Percentiles rank a stretch among this genome's conserved stretches.
These are phyloP conservation scores for Anolis carolinensis DNA, from an alignment of 2,113 vertebrate genomes.

Conservation along the genomic window DNA sequence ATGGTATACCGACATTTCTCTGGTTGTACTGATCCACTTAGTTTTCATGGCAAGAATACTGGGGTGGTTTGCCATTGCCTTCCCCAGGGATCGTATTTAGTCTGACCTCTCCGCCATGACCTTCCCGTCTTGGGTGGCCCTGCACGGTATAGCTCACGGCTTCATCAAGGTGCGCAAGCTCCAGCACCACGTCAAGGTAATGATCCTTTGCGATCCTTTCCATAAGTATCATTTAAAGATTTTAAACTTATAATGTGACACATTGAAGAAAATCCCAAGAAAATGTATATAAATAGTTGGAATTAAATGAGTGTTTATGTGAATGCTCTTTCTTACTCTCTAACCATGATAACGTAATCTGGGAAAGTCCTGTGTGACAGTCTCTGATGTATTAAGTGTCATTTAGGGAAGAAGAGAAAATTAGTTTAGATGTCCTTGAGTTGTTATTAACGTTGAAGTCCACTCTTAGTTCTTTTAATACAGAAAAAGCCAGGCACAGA, in stretches of 20 bases:
- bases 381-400: constrained; percentile 24
- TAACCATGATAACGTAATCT: constrained; percentile 2
- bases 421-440: constrained; percentile 24
- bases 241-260: constrained; percentile 9
- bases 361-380: constrained; percentile 3
- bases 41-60: too few species aligned
- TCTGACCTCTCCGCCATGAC: too few species aligned
- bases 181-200: too few species aligned
- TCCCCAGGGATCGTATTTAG: too few species aligned
- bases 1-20: too few species aligned
- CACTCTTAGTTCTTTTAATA: constrained; percentile 18
- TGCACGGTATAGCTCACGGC: too few species aligned
- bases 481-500: constrained; percentile 6
- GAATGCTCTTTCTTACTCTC: background rate
- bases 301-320: constrained; percentile 13
- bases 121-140: too few species aligned
- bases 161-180: too few species aligned
- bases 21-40: too few species aligned
- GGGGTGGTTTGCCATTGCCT: too few species aligned
- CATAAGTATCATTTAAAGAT: background rate
- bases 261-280: background rate
- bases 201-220: too few species aligned
- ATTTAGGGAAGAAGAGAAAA: constrained; percentile 22
- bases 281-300: background rate
- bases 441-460: constrained; percentile 24